phyloP scores from a whole-genome alignment of 2,888 invertebrate genomes.

The Falcaria lacertinaria region DNA sequence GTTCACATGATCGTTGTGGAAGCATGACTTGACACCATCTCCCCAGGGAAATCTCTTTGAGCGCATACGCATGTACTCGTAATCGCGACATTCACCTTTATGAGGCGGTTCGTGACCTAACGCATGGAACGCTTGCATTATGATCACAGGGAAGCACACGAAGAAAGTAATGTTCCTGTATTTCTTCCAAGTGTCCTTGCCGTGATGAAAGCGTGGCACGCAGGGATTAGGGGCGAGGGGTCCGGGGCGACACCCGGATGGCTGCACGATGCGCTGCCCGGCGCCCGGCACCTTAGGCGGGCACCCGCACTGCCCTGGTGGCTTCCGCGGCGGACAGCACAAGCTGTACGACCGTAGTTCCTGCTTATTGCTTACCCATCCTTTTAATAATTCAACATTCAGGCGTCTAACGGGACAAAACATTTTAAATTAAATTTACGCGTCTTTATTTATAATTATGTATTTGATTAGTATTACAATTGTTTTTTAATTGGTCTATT shows the following conservation, averaged over 20 bases:
- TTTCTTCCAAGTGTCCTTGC: conserved; percentile 47
- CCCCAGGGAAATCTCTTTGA: conserved; percentile 95
- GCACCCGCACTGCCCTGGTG: conserved; percentile 36
- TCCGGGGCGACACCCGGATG: conserved; percentile 37
- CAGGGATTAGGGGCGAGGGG: conserved; percentile 49
- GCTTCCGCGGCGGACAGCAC: conserved; percentile 43
- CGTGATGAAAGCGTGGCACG: conserved; percentile 42
- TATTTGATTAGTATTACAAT: too few species aligned
- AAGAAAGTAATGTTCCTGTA: conserved; percentile 48
- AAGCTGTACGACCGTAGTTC: conserved; percentile 27
- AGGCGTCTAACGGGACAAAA: not conserved
- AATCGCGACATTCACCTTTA: conserved; percentile 66
- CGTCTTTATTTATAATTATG: too few species aligned
- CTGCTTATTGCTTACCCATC: not conserved
- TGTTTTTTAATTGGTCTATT: too few species aligned
- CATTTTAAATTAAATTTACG: not conserved
- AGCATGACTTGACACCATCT: conserved; percentile 88
- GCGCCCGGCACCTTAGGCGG: conserved; percentile 32
- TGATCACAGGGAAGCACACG: conserved; percentile 50
- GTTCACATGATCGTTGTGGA: conserved; percentile 90
- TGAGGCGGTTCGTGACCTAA: conserved; percentile 25
- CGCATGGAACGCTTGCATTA: conserved; percentile 35
- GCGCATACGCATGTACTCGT: conserved; percentile 88
- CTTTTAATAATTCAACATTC: not conserved
- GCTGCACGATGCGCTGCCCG: conserved; percentile 39